These are phyloP conservation scores for Hemaris fuciformis DNA, from an alignment of 2,888 invertebrate species.

Conservation along the genomic window DNA sequence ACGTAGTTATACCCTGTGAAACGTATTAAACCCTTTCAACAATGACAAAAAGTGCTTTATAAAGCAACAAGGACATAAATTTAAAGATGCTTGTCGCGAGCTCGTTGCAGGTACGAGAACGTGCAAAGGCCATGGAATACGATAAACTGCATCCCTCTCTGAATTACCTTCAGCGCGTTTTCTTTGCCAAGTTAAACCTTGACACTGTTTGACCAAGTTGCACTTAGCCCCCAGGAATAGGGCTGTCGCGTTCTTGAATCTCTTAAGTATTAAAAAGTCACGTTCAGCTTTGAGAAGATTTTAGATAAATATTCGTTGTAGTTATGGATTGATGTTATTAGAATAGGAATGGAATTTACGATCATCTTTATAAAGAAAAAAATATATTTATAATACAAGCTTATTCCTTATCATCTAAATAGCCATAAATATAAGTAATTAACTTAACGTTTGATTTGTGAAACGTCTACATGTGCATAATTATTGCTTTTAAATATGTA, in stretches of 20 bases:
- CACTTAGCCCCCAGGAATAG: neutral
- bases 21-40: no score
- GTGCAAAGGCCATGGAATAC: neutral
- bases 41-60: no score
- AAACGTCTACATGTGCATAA: no score
- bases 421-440: no score
- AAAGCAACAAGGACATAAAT: neutral
- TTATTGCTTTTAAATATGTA: no score
- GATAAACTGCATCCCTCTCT: neutral
- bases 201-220: conserved; percentile 8
- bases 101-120: neutral
- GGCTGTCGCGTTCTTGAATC: neutral
- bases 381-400: no score
- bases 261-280: neutral
- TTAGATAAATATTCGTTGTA: neutral
- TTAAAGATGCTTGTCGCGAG: neutral
- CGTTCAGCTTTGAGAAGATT: neutral
- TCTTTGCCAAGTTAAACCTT: neutral
- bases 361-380: no score
- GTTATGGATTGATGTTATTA: neutral
- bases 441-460: no score
- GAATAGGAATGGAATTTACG: no score
- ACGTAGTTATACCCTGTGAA: neutral
- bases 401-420: no score
- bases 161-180: conserved; percentile 4